Evolutionary conservation across 2,113 vertebrate species (phyloP), one percentile per base, ranked within the genome.

Genomic region (Callaeas wilsoni): DNA sequence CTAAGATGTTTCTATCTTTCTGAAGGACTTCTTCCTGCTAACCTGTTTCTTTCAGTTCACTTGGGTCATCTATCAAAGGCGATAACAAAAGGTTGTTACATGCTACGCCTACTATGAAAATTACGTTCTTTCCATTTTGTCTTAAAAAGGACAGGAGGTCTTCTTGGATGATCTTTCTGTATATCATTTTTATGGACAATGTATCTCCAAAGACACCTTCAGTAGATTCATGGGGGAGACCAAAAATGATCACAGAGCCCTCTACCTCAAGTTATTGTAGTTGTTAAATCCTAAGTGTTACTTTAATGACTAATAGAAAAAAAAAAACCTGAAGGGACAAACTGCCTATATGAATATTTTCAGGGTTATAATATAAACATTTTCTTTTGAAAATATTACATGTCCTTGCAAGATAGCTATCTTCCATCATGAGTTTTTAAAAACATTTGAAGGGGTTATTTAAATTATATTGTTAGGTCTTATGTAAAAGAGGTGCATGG

Each of bases 211-310:
- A 74, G 46, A 62, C 12, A 81, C 3, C 4, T 87, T 37, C 55
- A 53, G 0, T 13, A 67, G 16, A 55, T 50, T 44, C 0, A 0
- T 50, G 12, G 14, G 9, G 6, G 5, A 42, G 16, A 46, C 47
- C 1, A 89, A 39, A 89, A 77, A 33, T 77, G 4, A 18, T 49
- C 22, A 53, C 46, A 64, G 33, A 70, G 16, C 4, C 2, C 3
- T 23, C 25, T 30, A 35, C 64, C 17, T 16, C 12, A 23, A 33
- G 13, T 27, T 80, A 14, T n/a, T 41, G 3, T 82, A 75, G 8
- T 39, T 74, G 14, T 35, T 82, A 75, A 70, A 46, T 21, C 42
- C 52, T 20, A 78, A 67, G 9, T 83, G 29, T 68, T 69, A 57
- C 22, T 80, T 29, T 68, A 83, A 46, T 41, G 33, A 3, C 71